phyloP scores from a whole-genome alignment of 2,113 vertebrate species.

The Noturus placidus region DNA sequence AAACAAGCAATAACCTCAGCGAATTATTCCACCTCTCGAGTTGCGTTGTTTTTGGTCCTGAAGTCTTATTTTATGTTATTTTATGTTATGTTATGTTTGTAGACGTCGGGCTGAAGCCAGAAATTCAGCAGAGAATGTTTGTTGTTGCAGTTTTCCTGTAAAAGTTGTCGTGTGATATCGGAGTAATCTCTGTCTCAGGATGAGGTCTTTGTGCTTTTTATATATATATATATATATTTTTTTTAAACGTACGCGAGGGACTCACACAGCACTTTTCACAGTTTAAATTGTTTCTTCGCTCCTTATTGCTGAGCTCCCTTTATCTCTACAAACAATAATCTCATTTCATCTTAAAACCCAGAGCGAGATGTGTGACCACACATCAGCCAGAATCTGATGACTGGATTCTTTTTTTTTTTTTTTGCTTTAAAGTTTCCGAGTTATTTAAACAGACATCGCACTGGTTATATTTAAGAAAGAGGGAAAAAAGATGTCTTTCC shows the following conservation, averaged over 20 bases:
- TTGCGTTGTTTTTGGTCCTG: neutral
- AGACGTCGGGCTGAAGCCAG: neutral
- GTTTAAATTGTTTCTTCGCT: neutral
- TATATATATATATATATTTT: neutral
- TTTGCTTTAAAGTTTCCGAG: neutral
- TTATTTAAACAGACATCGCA: neutral
- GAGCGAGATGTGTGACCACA: neutral
- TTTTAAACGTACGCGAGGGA: neutral
- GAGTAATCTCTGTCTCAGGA: neutral
- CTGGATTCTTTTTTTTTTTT: neutral
- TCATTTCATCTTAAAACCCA: neutral
- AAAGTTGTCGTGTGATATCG: neutral
- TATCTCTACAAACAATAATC: constrained; percentile 12
- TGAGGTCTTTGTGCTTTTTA: neutral
- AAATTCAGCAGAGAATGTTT: neutral
- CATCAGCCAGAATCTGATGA: constrained; percentile 4
- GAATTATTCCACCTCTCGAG: too few species aligned
- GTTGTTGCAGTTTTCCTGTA: neutral
- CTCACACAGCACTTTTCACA: constrained; percentile 12
- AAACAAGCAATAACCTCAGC: too few species aligned
- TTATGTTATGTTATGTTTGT: neutral
- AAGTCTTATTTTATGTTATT: neutral
- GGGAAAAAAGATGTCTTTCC: neutral
- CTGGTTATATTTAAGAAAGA: neutral
- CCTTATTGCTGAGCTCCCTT: constrained; percentile 4